Evolutionary conservation across 2,888 invertebrate species (phyloP).

Genomic region (Pantelozetes paolii): DNA sequence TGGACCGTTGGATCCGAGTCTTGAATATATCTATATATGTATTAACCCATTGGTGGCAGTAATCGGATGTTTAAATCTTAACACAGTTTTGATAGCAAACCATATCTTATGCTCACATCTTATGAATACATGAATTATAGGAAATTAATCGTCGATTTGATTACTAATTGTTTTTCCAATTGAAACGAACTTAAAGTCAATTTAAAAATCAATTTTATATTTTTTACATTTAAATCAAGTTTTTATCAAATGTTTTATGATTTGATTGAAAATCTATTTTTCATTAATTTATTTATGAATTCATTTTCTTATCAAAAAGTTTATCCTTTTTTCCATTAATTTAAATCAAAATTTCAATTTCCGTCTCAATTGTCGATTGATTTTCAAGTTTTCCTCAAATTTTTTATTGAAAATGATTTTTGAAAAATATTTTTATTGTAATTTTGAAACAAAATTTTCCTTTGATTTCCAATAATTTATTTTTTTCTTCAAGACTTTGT

Average conservation of each 20-base stretch:
- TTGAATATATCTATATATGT: neutral
- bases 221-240: too few relatives aligned
- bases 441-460: too few relatives aligned
- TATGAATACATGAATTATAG: neutral
- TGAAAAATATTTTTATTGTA: too few relatives aligned
- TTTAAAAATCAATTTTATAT: neutral
- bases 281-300: neutral
- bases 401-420: too few relatives aligned
- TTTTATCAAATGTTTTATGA: neutral
- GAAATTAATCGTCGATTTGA: neutral
- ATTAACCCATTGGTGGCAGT: slow-evolving; percentile 11
- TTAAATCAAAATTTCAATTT: neutral
- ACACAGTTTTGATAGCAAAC: neutral
- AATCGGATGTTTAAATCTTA: neutral
- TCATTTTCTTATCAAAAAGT: neutral
- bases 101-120: neutral
- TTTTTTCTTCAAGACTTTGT: too few relatives aligned
- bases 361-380: neutral
- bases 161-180: neutral
- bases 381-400: neutral
- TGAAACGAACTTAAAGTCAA: slow-evolving; percentile 3
- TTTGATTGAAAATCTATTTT: neutral
- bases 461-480: too few relatives aligned
- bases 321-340: neutral
- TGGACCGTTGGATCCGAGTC: neutral